Conservation (phyloP, 64 coral and sea anemone species). For the Dendronephthya gigantea region DNA sequence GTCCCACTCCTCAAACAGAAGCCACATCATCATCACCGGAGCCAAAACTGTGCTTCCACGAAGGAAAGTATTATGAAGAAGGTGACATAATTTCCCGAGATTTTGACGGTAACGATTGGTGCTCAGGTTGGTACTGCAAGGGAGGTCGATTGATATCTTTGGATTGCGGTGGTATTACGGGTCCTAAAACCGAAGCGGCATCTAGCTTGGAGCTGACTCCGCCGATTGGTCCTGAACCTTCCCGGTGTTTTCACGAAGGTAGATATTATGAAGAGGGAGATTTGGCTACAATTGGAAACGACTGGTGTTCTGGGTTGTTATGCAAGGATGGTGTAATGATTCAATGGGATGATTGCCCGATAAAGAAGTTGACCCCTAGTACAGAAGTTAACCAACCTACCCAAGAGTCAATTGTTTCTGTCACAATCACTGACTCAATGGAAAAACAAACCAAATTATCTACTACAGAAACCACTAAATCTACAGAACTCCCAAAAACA, state of each 20-base stretch:
- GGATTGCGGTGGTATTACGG: not conserved
- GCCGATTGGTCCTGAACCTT: not conserved
- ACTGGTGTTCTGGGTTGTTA: not conserved
- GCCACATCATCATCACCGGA: not conserved
- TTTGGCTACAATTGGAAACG: not conserved
- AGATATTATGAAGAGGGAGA: conserved; percentile 14
- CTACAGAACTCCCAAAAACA: not conserved
- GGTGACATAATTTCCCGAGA: conserved; percentile 5
- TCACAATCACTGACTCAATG: too few relatives aligned
- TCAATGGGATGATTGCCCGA: not conserved
- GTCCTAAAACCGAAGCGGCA: not conserved
- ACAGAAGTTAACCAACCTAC: too few relatives aligned
- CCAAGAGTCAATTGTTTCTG: too few relatives aligned
- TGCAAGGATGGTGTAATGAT: not conserved
- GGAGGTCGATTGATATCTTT: not conserved
- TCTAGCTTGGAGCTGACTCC: not conserved
- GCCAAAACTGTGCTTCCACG: not conserved
- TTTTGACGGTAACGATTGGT: not conserved
- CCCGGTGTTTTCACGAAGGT: not conserved
- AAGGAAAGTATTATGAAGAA: not conserved
- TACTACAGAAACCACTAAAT: too few relatives aligned
- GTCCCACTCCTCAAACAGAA: not conserved
- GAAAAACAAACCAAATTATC: too few relatives aligned
- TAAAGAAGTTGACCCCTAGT: not conserved
- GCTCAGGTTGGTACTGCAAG: not conserved